A percentile compares a stretch with the other conserved stretches of the same genome.
These are phyloP conservation scores for Coptodon bakossiorum DNA, from an alignment of 2,113 vertebrate species.

Conservation along the genomic window DNA sequence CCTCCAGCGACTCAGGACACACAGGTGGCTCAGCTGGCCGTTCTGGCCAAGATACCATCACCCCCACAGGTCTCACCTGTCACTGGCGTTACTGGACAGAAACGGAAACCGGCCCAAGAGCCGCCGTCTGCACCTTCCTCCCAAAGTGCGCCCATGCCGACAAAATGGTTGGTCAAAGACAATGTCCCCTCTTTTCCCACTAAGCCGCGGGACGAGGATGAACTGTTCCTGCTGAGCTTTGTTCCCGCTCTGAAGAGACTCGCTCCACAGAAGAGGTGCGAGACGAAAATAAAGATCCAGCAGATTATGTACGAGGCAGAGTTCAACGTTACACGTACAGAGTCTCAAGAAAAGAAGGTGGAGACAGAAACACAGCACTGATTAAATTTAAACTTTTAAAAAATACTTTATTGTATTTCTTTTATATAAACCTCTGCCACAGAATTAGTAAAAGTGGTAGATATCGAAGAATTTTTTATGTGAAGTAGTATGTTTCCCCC, in stretches of 20 bases:
- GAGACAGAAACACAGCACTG: neutral
- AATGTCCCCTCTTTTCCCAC: slow-evolving; percentile 5
- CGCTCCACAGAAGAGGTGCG: slow-evolving; percentile 59
- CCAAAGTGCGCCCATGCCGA: neutral
- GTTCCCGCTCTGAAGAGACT: slow-evolving; percentile 64
- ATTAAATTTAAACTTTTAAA: neutral
- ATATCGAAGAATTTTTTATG: neutral
- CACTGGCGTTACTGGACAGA: slow-evolving; percentile 2
- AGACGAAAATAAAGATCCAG: slow-evolving; percentile 68
- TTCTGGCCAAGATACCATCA: slow-evolving; percentile 22
- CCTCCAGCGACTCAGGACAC: slow-evolving; percentile 16
- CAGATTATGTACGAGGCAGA: slow-evolving; percentile 67
- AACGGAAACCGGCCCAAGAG: slow-evolving; percentile 1
- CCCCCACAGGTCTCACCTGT: neutral
- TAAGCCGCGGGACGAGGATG: slow-evolving; percentile 52
- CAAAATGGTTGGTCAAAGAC: slow-evolving; percentile 53
- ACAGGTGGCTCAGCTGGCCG: slow-evolving; percentile 32
- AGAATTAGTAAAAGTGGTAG: neutral
- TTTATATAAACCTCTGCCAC: neutral
- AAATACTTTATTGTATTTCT: neutral
- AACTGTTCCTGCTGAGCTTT: slow-evolving; percentile 67
- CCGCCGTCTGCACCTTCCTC: neutral
- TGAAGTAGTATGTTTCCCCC: neutral
- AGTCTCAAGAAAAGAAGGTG: neutral
- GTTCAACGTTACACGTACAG: slow-evolving; percentile 36